Evolutionary conservation across 2,888 invertebrate species (phyloP).

Genomic region (Nemotelus pantherinus): DNA sequence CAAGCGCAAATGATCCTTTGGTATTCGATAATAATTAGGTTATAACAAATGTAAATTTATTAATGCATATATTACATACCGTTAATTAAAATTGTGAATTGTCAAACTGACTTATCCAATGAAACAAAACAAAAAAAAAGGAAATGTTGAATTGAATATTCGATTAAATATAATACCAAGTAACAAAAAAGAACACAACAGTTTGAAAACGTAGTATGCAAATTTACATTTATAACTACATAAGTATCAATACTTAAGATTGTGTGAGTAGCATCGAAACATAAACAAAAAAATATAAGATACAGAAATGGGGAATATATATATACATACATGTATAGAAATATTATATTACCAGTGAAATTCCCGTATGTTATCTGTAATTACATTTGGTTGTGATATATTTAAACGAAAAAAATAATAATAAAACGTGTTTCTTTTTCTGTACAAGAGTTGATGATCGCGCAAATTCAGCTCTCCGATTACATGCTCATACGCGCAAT

Average conservation of each 20-base stretch:
- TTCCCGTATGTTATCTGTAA: constrained; percentile 15
- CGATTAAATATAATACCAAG: too few species aligned
- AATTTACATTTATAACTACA: not conserved
- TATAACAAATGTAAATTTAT: constrained; percentile 6
- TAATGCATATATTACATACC: constrained; percentile 14
- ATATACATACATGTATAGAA: not conserved
- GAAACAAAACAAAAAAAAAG: not conserved
- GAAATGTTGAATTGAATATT: not conserved
- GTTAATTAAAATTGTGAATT: constrained; percentile 18
- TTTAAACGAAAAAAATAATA: not conserved
- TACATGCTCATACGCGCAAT: too few species aligned
- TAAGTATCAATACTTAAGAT: constrained; percentile 23
- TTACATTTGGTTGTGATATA: constrained; percentile 41
- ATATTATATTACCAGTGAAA: not conserved
- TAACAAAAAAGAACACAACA: constrained; percentile 8
- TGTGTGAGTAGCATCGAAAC: constrained; percentile 2
- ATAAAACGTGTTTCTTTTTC: not conserved
- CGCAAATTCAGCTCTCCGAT: not conserved
- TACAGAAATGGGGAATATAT: constrained; percentile 3
- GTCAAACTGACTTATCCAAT: not conserved
- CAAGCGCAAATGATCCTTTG: constrained; percentile 19
- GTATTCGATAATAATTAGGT: constrained; percentile 30
- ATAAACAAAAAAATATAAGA: not conserved
- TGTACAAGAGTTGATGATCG: constrained; percentile 13
- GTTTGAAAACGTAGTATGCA: not conserved